Evolutionary conservation across 2,888 invertebrate genomes (phyloP).

Genomic region (Apodemia duryi): DNA sequence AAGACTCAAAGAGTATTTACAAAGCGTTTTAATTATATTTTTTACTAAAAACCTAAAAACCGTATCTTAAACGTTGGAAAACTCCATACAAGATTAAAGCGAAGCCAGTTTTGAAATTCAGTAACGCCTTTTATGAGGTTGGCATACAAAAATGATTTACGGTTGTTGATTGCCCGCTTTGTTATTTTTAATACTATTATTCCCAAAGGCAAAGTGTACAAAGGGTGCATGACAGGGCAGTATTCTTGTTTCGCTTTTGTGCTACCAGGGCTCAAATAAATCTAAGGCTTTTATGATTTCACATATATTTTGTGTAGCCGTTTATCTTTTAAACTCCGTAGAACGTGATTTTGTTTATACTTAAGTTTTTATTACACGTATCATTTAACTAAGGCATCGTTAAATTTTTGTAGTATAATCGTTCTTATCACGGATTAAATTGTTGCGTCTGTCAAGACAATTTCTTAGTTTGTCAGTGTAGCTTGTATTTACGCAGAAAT

Average conservation of each 20-base stretch:
- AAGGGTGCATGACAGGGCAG: slow-evolving; percentile 15
- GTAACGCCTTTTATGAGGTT: neutral
- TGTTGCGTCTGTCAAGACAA: too few relatives aligned
- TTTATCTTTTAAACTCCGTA: neutral
- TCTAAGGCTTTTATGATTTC: slow-evolving; percentile 16
- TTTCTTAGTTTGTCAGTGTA: too few relatives aligned
- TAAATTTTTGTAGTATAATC: too few relatives aligned
- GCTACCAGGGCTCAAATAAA: slow-evolving; percentile 16
- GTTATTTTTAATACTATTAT: slow-evolving; percentile 13
- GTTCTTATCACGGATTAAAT: too few relatives aligned
- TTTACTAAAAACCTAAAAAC: neutral
- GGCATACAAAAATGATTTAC: slow-evolving; percentile 4
- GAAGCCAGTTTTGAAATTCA: neutral
- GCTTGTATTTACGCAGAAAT: too few relatives aligned
- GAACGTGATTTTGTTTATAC: neutral
- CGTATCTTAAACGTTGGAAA: neutral
- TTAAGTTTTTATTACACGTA: too few relatives aligned
- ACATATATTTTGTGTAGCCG: neutral
- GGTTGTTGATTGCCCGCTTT: slow-evolving; percentile 6
- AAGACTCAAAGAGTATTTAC: too few relatives aligned
- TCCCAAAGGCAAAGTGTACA: slow-evolving; percentile 18
- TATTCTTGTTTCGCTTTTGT: slow-evolving; percentile 18
- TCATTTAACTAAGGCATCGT: too few relatives aligned
- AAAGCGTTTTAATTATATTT: too few relatives aligned
- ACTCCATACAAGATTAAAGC: neutral